phyloP scores from a whole-genome alignment of 2,113 vertebrate genomes.

The Herpailurus yagouaroundi region DNA sequence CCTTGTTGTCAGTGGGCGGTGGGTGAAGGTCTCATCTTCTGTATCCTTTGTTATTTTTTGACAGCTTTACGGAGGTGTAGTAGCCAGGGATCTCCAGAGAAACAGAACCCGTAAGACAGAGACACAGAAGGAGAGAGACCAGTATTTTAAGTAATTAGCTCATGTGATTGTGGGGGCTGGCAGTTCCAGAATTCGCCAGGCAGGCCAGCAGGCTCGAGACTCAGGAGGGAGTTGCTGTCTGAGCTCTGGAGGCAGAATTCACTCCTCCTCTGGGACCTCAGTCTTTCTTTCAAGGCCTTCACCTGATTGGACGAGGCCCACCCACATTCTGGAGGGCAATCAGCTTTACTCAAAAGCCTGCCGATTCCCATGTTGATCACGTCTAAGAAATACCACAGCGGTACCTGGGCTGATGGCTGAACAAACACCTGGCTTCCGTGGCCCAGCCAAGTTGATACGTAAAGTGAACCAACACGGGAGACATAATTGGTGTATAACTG shows the following conservation, averaged over 20 bases:
- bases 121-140: accelerated
- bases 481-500: accelerated
- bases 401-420: too few relatives aligned
- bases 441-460: accelerated
- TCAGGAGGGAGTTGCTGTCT: accelerated
- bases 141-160: neutral
- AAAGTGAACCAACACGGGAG: accelerated
- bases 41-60: neutral
- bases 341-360: neutral
- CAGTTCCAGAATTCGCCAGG: neutral
- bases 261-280: neutral
- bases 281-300: neutral
- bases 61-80: neutral
- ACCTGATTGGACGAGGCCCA: neutral
- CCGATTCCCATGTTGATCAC: neutral
- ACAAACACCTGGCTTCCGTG: accelerated
- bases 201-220: neutral
- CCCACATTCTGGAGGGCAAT: accelerated
- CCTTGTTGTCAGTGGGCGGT: accelerated
- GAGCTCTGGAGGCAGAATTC: neutral
- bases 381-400: neutral
- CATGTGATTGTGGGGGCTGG: neutral
- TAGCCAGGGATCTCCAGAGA: neutral
- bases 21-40: too few relatives aligned
- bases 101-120: neutral